phyloP scores from a whole-genome alignment of 2,797 vertebrate species.

The Pogoniulus pusillus region DNA sequence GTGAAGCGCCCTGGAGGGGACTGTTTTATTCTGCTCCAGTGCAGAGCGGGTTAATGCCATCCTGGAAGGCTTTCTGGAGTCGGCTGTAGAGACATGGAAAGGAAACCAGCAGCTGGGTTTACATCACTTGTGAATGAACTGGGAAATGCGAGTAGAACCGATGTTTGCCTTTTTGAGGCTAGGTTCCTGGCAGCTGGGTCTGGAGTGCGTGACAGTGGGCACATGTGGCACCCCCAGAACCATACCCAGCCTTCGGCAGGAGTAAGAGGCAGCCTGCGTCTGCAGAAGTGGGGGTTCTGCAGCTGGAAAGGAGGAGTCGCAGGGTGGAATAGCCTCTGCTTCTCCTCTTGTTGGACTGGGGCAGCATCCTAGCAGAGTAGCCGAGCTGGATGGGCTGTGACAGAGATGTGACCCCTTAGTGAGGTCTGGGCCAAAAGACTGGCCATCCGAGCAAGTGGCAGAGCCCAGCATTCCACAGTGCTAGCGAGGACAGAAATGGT shows the following conservation, averaged over 20 bases:
- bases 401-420: not conserved
- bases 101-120: not conserved
- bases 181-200: conserved; percentile 25
- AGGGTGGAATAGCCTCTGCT: not conserved
- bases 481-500: not conserved
- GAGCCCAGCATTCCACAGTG: not conserved
- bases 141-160: conserved; percentile 53
- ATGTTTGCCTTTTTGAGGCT: conserved; percentile 17
- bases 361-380: not conserved
- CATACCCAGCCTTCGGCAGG: not conserved
- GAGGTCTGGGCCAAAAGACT: not conserved
- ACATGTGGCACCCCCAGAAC: not conserved
- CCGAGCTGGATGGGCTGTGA: not conserved
- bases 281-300: not conserved
- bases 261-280: not conserved
- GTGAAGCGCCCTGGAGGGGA: conserved; percentile 11
- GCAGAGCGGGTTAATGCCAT: conserved; percentile 52
- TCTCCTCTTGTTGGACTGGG: not conserved
- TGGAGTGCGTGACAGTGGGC: not conserved
- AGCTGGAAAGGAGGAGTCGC: not conserved
- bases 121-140: conserved; percentile 43
- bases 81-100: not conserved
- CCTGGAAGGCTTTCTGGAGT: conserved; percentile 14
- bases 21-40: conserved; percentile 8
- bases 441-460: not conserved